Base-by-base conservation (phyloP, 2,113 vertebrate species). In the Stictonetta naevosa region DNA sequence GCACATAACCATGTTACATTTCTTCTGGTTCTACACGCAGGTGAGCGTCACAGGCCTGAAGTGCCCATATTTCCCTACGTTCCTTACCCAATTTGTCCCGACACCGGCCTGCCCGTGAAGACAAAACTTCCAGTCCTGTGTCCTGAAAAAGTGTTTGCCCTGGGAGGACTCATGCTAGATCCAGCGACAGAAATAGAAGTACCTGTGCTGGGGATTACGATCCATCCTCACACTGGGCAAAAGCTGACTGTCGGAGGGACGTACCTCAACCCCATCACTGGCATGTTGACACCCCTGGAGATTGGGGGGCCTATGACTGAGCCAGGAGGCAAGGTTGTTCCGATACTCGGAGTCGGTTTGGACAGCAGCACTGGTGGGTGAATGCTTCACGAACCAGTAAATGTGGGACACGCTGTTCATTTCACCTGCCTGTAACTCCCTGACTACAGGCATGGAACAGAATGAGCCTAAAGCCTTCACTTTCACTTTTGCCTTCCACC, bases 121-220 rank as follows among this genome's bases (percentile, higher is more conserved):
- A 96, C 91, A 13, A 80, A 75, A 21, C 96, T 99, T 50, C 97
- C 98, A 60, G 86, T 92, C 74, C 97, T 99, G 62, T 96, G 97
- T 63, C 97, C 97, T 1, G 97, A 97, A 26, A 98, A 98, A 82
- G 95, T 97, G 2, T 97, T 98, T 56, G 75, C 92, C 77, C 68
- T 97, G 97, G 98, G 98, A 34, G 98, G 95, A 52, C 97, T 98
- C 53, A 99, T 99, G 99, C 94, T 96, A 16, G 99, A 99, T 85
- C 98, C 98, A 3, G 88, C 69, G 20, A 98, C 98, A 1, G 98
- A 98, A 36, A 94, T 99, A 12, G 97, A 98, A 36, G 99, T 99
- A 33, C 99, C 99, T 0, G 98, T 99, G 88, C 96, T 99, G 22
- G 99, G 98, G 40, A 97, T 99, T 31, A 99, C 98, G 2, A 97